Conservation (phyloP, 2,888 invertebrate genomes). For the Yponomeuta cagnagella region DNA sequence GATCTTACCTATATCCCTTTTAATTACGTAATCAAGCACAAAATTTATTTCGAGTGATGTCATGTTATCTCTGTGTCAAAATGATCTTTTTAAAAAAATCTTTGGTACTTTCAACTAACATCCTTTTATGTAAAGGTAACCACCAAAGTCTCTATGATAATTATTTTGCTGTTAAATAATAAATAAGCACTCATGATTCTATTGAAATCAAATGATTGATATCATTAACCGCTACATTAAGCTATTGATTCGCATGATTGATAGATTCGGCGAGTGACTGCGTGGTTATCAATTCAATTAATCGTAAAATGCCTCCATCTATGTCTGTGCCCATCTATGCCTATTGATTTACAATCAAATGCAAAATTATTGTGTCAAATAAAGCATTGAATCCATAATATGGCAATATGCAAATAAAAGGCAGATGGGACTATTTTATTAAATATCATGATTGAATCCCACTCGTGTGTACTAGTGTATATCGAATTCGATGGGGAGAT, state of each 20-base stretch:
- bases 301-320: not conserved
- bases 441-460: too few species aligned
- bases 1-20: too few species aligned
- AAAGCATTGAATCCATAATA: too few species aligned
- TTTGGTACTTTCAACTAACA: not conserved
- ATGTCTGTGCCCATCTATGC: not conserved
- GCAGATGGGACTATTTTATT: too few species aligned
- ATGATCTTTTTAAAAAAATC: not conserved
- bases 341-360: not conserved
- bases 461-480: too few species aligned
- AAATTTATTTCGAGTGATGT: too few species aligned
- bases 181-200: not conserved
- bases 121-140: not conserved
- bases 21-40: too few species aligned
- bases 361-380: not conserved
- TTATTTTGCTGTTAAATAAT: not conserved
- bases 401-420: too few species aligned
- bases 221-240: not conserved
- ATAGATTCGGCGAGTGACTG: not conserved
- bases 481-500: too few species aligned
- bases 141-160: not conserved
- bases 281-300: not conserved
- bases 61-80: too few species aligned
- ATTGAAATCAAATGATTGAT: not conserved
- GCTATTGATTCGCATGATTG: not conserved